Conservation (phyloP, 2,888 invertebrate species). For the Philaethria dido region DNA sequence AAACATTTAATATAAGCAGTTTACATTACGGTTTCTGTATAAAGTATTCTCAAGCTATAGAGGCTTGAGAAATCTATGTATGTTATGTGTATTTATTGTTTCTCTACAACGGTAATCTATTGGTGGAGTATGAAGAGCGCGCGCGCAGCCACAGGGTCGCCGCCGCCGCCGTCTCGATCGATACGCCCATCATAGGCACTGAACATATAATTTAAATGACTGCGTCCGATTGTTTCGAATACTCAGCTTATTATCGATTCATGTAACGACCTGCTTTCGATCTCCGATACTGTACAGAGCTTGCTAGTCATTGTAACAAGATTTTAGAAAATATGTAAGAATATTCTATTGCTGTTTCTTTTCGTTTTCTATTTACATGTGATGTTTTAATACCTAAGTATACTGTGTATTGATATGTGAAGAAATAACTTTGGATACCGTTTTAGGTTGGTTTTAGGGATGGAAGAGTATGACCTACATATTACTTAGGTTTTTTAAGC, state of each 20-base stretch:
- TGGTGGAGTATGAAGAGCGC: background rate
- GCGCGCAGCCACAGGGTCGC: slow-evolving; percentile 17
- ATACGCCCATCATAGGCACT: slow-evolving; percentile 1
- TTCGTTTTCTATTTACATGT: too few relatives aligned
- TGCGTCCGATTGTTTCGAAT: slow-evolving; percentile 26
- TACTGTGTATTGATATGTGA: too few relatives aligned
- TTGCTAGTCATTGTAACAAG: background rate
- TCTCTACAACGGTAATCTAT: background rate
- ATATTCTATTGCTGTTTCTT: too few relatives aligned
- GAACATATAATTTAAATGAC: slow-evolving; percentile 21
- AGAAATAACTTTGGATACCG: too few relatives aligned
- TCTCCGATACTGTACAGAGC: background rate
- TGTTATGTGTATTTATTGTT: background rate
- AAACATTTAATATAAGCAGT: background rate
- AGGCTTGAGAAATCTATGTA: background rate
- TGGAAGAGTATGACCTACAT: too few relatives aligned
- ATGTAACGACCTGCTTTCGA: slow-evolving; percentile 22
- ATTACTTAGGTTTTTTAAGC: too few relatives aligned
- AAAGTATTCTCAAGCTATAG: background rate
- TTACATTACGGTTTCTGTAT: slow-evolving; percentile 15
- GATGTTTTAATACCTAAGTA: too few relatives aligned
- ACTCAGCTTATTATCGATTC: slow-evolving; percentile 21
- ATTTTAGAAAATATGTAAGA: too few relatives aligned
- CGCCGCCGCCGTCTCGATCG: background rate
- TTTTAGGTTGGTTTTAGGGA: too few relatives aligned